Evolutionary conservation across 2,113 vertebrate species (phyloP), one percentile per base, ranked within the genome.

Genomic region (Hippocampus barbouri): DNA sequence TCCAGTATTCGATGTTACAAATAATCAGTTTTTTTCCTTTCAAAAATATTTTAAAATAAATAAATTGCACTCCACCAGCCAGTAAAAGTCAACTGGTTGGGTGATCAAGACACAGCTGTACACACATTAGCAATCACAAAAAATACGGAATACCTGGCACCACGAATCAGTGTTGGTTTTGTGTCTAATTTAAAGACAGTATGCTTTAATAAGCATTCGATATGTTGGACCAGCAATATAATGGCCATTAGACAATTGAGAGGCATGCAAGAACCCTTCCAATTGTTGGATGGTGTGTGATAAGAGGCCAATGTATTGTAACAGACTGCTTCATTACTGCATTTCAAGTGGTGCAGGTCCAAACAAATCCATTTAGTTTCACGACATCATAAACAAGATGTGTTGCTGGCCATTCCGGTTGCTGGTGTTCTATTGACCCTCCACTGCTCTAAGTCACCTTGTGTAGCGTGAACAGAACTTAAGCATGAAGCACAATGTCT

Each of bases 331-430:
- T 87, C 84, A 89, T 88, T 83, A 82, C 83, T 72, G 82, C 85
- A 86, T 88, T 88, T 89, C 82, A 87, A 90, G 87, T 87, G 88
- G 83, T 86, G 78, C 79, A 77, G 79, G 83, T 88, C 89, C 79
- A 86, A 89, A 90, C 84, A 86, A 85, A 90, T 90, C 87, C 81
- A 89, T 89, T 89, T 85, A 67, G 73, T 87, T 89, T 90, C 79
- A 89, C 75, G 62, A 86, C 49, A 66, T 87, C 78, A 81, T 90
- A 89, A 91, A 91, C 79, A 89, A 88, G 88, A 89, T 85, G 86
- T 88, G 88, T 88, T 74, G 88, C 85, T 78, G 87, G 82, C 86
- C 77, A 69, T 79, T 88, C 77, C 2, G 43, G 43, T 75, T 70
- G 82, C 73, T 83, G 77, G 86, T 79, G 82, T 87, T 82, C 72